Evolutionary conservation across 2,888 invertebrate species (phyloP).

Genomic region (Alviniconcha strummeri): DNA sequence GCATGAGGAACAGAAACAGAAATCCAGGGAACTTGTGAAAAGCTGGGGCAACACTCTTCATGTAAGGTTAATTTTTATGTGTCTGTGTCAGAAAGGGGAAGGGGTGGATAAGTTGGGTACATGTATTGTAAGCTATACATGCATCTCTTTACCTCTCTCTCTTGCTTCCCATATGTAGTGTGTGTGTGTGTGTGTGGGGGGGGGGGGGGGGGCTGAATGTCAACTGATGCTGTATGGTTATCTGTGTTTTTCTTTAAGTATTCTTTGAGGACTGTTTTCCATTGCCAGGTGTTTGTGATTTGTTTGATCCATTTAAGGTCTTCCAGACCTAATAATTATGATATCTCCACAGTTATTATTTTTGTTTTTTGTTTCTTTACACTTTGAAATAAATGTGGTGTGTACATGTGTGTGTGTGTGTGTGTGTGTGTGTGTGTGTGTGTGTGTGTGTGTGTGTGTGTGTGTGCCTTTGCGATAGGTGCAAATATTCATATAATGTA

Average conservation of each 20-base stretch:
- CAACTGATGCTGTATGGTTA: too few relatives aligned
- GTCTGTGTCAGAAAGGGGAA: background rate
- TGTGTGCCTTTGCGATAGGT: constrained; percentile 20
- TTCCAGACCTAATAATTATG: background rate
- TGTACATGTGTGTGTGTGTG: background rate
- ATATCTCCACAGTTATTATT: background rate
- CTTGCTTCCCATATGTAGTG: too few relatives aligned
- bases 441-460: constrained; percentile 11
- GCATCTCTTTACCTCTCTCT: background rate
- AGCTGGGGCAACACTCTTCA: constrained; percentile 73
- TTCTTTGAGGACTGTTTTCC: too few relatives aligned
- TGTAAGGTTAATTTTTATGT: constrained; percentile 54
- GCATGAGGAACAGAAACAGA: constrained; percentile 64
- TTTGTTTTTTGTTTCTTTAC: background rate
- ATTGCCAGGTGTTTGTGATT: too few relatives aligned
- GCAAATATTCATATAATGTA: too few relatives aligned
- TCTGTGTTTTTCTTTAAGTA: too few relatives aligned
- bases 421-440: constrained; percentile 3
- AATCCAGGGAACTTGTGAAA: constrained; percentile 70
- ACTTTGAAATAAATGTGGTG: background rate
- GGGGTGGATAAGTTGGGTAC: background rate
- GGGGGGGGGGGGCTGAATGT: too few relatives aligned
- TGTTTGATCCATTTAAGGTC: background rate
- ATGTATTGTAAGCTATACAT: background rate
- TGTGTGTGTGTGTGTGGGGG: too few relatives aligned